Base-by-base conservation (phyloP, 2,888 invertebrate genomes). In the Lasioglossum villosulum region DNA sequence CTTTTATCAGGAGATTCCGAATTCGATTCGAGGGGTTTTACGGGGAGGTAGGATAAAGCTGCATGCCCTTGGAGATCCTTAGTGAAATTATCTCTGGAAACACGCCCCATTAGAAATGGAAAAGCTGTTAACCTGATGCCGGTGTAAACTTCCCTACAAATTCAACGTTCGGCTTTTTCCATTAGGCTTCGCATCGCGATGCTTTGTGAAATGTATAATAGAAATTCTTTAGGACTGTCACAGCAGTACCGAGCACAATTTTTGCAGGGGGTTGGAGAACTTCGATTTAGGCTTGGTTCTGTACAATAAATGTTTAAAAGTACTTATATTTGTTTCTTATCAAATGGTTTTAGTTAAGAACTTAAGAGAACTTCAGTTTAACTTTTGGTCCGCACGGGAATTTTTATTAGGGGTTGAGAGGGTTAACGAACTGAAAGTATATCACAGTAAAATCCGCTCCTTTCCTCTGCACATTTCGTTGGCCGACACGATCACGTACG, bases 1-100 rank as follows among this genome's bases (percentile, higher is more conserved):
- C 48, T 80, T 45, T 80, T 71, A 59, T 75, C 39, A 30, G 74
- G 48, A 80, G 63, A 72, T 75, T 71, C 75, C 48, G 48, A 75
- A 63, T 75, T 83, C 81, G 63, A 75, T 75, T 63, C 14, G 16
- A 27, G n/a, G 34, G 71, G 59, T 39, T 83, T 80, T 83, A 81
- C 19, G 56, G 74, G 19, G 30, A 10, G 39, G 30, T 16, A 16
- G 71, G 34, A 52, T 81, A 48, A 42, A 48, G 37, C 23, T 34
- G n/a, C 56, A 37, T 27, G 74, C 30, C 70, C 59, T 45, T 39
- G 39, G 66, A 23, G 45, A 45, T 27, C 48, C 27, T 30, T 30
- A 52, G n/a, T 30, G 48, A 80, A 80, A 80, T 70, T 82, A 82
- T 80, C 80, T 68, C 72, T 12, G 48, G n/a, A 19, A 19, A 27